Conservation (phyloP, 2,113 vertebrate species). For the Panthera leo region DNA sequence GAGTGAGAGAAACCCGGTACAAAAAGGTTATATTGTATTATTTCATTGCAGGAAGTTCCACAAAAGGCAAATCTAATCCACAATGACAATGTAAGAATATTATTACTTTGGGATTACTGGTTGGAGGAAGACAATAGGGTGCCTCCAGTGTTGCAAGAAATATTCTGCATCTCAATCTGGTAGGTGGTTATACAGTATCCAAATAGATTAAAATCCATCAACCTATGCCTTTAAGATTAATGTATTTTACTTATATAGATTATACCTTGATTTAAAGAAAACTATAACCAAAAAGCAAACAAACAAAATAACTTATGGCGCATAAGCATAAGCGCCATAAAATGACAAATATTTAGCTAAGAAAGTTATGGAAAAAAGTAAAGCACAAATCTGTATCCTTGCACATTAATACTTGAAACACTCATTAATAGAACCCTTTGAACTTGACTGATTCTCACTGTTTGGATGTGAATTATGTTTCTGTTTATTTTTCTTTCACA, state of each 20-base stretch:
- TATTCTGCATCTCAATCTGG: not conserved
- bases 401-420: not conserved
- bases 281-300: not conserved
- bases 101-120: not conserved
- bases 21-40: not conserved
- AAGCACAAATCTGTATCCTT: not conserved
- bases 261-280: not conserved
- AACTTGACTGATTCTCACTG: not conserved
- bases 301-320: not conserved
- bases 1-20: not conserved
- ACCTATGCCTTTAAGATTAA: not conserved
- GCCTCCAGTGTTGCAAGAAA: not conserved
- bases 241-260: not conserved
- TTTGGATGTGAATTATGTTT: not conserved
- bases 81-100: not conserved
- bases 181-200: not conserved
- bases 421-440: not conserved
- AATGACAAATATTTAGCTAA: not conserved
- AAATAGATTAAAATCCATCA: not conserved
- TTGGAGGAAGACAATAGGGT: not conserved
- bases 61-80: not conserved
- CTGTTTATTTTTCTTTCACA: not conserved
- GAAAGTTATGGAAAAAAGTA: not conserved
- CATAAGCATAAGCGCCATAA: not conserved
- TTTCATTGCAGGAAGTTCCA: not conserved